These are phyloP conservation scores for Hippocampus kuda DNA, from an alignment of 2,797 vertebrate genomes.

Conservation along the genomic window DNA sequence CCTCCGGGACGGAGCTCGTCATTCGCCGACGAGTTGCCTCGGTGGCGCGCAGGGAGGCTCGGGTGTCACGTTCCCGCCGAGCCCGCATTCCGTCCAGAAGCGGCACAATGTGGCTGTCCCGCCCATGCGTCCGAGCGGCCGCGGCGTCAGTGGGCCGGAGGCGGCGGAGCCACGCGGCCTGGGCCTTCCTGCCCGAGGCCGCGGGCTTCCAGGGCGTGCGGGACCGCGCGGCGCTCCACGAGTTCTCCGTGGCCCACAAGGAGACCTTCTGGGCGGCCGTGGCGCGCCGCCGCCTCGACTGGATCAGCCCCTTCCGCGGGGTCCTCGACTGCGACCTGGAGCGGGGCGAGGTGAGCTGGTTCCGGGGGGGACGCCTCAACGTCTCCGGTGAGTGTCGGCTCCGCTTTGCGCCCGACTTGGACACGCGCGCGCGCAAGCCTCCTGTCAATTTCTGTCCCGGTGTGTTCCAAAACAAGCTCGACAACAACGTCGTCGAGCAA, in stretches of 20 bases:
- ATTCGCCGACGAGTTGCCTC: conserved; percentile 15
- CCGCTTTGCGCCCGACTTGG: too few relatives aligned
- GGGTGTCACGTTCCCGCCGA: not conserved
- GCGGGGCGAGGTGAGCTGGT: conserved; percentile 73
- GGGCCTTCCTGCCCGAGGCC: conserved; percentile 51
- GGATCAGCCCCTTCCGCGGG: conserved; percentile 72
- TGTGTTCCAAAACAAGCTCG: too few relatives aligned
- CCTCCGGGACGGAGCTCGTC: conserved; percentile 3
- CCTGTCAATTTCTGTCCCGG: too few relatives aligned
- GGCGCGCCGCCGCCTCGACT: conserved; percentile 71
- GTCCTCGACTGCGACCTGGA: conserved; percentile 69
- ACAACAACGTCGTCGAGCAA: too few relatives aligned
- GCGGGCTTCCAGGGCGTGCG: conserved; percentile 48
- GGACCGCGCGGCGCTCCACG: conserved; percentile 39
- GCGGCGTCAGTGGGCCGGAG: not conserved
- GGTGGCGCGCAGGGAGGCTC: not conserved
- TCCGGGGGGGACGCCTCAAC: conserved; percentile 82
- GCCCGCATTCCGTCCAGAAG: rapidly evolving
- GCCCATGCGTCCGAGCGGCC: not conserved
- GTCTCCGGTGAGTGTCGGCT: conserved; percentile 76
- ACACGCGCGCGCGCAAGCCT: too few relatives aligned
- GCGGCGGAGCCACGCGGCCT: conserved; percentile 16
- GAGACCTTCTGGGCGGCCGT: conserved; percentile 77
- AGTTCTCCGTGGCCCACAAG: conserved; percentile 64
- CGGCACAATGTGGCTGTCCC: conserved; percentile 28